These are phyloP conservation scores for Sander lucioperca DNA, from an alignment of 2,113 vertebrate genomes.

Conservation along the genomic window DNA sequence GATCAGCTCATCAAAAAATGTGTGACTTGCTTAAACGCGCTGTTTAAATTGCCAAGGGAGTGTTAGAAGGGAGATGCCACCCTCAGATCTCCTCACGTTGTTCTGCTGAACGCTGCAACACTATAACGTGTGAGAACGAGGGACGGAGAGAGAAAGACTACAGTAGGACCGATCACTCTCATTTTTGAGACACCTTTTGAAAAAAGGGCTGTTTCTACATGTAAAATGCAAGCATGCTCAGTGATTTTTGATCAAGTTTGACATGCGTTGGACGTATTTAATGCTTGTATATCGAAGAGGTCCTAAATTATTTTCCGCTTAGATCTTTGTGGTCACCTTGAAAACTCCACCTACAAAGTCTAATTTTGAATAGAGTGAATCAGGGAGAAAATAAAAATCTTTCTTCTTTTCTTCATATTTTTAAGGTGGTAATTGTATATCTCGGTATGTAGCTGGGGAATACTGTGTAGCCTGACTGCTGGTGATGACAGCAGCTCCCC, in stretches of 20 bases:
- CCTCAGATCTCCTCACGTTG: constrained; percentile 41
- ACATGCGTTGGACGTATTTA: too few species aligned
- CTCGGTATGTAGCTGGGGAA: not conserved
- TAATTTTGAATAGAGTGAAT: not conserved
- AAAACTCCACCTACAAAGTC: not conserved
- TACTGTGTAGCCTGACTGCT: constrained; percentile 3
- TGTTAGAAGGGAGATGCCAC: constrained; percentile 48
- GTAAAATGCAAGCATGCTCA: not conserved
- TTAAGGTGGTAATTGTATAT: constrained; percentile 5
- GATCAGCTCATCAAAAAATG: constrained; percentile 36
- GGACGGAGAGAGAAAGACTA: not conserved
- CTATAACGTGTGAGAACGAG: not conserved
- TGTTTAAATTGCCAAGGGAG: constrained; percentile 22
- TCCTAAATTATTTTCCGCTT: not conserved
- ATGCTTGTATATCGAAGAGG: not conserved
- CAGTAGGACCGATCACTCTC: not conserved
- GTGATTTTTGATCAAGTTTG: not conserved
- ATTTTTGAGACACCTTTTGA: not conserved
- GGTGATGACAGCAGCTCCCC: constrained; percentile 36
- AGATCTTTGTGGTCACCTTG: not conserved
- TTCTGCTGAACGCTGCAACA: constrained; percentile 26
- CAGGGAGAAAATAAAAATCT: not conserved
- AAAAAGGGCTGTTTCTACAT: not conserved
- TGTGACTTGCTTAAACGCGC: constrained; percentile 34
- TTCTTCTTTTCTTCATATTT: constrained; percentile 11